These are phyloP conservation scores for Carcharodon carcharias DNA, from an alignment of 2,797 vertebrate species.

Conservation along the genomic window DNA sequence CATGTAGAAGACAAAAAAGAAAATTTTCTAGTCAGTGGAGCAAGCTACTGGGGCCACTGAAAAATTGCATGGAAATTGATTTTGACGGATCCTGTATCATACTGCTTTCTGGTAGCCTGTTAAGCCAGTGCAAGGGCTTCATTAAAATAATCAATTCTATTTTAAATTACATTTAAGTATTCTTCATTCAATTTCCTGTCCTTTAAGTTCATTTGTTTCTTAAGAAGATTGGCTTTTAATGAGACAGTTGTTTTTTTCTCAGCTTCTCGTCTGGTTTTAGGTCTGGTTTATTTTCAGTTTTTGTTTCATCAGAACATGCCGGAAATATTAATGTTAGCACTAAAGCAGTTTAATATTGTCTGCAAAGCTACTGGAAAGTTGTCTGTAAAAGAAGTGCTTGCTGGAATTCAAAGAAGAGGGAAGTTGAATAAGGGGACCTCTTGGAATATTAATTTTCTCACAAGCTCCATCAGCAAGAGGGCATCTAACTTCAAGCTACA, in stretches of 20 bases:
- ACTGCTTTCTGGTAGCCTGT: background rate
- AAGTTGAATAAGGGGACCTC: background rate
- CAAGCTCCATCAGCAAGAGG: background rate
- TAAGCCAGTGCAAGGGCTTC: background rate
- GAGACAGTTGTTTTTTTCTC: background rate
- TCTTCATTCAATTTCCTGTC: background rate
- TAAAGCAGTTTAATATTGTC: background rate
- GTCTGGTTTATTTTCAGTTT: background rate
- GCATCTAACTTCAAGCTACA: background rate
- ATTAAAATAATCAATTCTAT: conserved; percentile 22
- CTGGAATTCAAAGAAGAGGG: background rate
- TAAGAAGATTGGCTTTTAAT: background rate
- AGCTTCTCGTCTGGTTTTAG: background rate
- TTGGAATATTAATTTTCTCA: background rate
- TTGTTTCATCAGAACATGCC: background rate
- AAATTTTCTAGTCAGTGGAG: background rate
- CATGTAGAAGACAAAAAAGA: background rate
- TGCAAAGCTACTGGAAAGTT: background rate
- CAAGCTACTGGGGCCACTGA: background rate
- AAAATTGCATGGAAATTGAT: background rate
- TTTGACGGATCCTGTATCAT: background rate
- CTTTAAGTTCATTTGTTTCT: conserved; percentile 13
- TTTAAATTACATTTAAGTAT: conserved; percentile 6
- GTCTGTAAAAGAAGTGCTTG: background rate
- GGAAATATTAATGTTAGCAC: background rate